Evolutionary conservation across 2,113 vertebrate species (phyloP).

Genomic region (Diadophis punctatus): DNA sequence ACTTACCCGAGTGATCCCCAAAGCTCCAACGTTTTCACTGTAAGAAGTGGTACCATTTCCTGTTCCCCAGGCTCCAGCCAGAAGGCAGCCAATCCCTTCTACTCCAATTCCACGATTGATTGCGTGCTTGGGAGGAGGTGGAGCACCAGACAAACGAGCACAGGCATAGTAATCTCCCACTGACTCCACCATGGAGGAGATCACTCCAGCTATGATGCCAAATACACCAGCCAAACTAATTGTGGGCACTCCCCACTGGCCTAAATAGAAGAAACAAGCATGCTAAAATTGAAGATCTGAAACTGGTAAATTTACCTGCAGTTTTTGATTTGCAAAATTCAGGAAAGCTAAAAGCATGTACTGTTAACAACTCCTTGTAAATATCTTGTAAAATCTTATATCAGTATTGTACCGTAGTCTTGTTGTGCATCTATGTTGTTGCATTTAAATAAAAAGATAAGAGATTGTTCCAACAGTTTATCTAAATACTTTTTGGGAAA

Average conservation of each 20-base stretch:
- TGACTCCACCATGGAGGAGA: slow-evolving; percentile 94
- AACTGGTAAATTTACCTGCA: not conserved
- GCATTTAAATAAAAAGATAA: not conserved
- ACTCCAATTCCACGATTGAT: slow-evolving; percentile 90
- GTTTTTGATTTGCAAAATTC: not conserved
- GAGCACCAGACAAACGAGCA: slow-evolving; percentile 86
- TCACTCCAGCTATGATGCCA: slow-evolving; percentile 88
- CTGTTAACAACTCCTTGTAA: not conserved
- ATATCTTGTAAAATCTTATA: not conserved
- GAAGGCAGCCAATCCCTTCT: slow-evolving; percentile 88
- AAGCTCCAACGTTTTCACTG: slow-evolving; percentile 90
- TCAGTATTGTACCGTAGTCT: not conserved
- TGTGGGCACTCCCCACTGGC: slow-evolving; percentile 92
- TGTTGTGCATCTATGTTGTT: not conserved
- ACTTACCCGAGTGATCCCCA: slow-evolving; percentile 92
- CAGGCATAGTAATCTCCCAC: slow-evolving; percentile 95
- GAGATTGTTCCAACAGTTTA: not conserved
- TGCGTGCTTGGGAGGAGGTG: slow-evolving; percentile 85
- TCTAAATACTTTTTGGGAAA: not conserved
- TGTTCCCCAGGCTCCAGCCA: slow-evolving; percentile 92
- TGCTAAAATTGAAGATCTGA: not conserved
- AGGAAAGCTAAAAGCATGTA: not conserved
- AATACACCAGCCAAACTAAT: slow-evolving; percentile 90
- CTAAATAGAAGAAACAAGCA: slow-evolving; percentile 63
- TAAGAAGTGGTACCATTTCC: slow-evolving; percentile 94